Conservation (phyloP, 2,797 vertebrate genomes). For the Tragopan temminckii region DNA sequence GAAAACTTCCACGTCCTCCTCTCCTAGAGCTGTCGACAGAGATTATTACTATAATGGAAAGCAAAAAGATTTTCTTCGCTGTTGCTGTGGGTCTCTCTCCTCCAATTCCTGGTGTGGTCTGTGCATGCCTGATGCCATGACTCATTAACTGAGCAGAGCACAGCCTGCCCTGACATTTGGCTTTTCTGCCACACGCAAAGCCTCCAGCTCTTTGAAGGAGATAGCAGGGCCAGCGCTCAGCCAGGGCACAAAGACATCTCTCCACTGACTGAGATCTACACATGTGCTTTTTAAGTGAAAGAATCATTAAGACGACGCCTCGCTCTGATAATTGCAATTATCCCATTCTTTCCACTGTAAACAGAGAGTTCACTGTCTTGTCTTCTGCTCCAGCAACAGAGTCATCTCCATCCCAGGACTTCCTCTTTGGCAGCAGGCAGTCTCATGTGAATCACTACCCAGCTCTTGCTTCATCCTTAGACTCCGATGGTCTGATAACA, state of each 20-base stretch:
- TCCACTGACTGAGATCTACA: conserved; percentile 22
- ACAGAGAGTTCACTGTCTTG: conserved; percentile 78
- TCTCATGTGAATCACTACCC: conserved; percentile 51
- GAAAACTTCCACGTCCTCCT: not conserved
- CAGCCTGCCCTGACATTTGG: not conserved
- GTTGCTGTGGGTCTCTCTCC: not conserved
- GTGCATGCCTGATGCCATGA: conserved; percentile 3
- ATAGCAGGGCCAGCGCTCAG: not conserved
- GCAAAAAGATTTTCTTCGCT: not conserved
- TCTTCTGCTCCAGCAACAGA: conserved; percentile 47
- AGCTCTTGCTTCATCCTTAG: conserved; percentile 55
- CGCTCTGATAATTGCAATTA: conserved; percentile 76
- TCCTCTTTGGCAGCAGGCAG: conserved; percentile 65
- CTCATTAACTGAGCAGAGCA: not conserved
- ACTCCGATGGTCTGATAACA: conserved; percentile 55
- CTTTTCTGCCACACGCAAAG: not conserved
- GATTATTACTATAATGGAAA: not conserved
- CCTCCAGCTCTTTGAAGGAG: conserved; percentile 52
- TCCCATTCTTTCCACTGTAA: conserved; percentile 74
- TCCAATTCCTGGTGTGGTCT: not conserved
- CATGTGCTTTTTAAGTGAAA: conserved; percentile 9
- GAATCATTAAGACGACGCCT: conserved; percentile 47
- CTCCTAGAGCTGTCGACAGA: not conserved
- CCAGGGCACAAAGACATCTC: conserved; percentile 36
- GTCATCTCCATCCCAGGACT: conserved; percentile 62